Evolutionary conservation across 2,113 vertebrate genomes (phyloP), one percentile per base, ranked within the genome.

Genomic region (Rallus limicola): DNA sequence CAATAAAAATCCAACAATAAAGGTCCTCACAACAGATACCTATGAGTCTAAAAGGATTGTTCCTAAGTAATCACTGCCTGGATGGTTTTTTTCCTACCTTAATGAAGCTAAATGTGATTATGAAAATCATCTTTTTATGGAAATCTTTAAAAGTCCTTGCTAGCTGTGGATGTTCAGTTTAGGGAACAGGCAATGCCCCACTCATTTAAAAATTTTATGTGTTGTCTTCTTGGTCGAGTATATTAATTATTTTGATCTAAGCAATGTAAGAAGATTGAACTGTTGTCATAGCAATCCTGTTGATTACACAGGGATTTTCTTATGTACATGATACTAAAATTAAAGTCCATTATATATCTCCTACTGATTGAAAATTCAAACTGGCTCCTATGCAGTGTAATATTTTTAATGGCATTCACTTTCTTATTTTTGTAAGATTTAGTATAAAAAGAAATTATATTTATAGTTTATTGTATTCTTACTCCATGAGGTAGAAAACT

Each of bases 81-180:
- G 15, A 5, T 85, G 64, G 29, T 33, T 91, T 74, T 74, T 68
- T 8, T 24, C 8, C 12, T 69, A 33, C 38, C n/a, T 65, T 48
- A 87, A 62, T 24, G 77, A 82, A 70, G 25, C 19, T 78, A 50
- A 82, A 69, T 40, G 46, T 90, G 17, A 58, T 38, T 55, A 33
- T n/a, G 3, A 20, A 48, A 48, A 48, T 48, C 18, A 48, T 48
- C 46, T 48, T 63, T 67, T 24, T 58, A 15, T 48, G 63, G 12
- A 83, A 75, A 28, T 33, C 5, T 71, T 58, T 63, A 76, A 75
- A 90, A 76, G 33, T 82, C 4, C 17, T 31, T 81, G 13, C 20
- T 13, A 28, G 5, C 15, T 76, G 5, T 0, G 0, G 11, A 6
- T 5, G 5, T 3, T 14, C 2, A 3, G 11, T 2, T 26, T 44